A percentile compares a stretch with the other conserved stretches of the same genome.
These are phyloP conservation scores for Montipora capricornis DNA, from an alignment of 64 coral and sea anemone species.

Conservation along the genomic window DNA sequence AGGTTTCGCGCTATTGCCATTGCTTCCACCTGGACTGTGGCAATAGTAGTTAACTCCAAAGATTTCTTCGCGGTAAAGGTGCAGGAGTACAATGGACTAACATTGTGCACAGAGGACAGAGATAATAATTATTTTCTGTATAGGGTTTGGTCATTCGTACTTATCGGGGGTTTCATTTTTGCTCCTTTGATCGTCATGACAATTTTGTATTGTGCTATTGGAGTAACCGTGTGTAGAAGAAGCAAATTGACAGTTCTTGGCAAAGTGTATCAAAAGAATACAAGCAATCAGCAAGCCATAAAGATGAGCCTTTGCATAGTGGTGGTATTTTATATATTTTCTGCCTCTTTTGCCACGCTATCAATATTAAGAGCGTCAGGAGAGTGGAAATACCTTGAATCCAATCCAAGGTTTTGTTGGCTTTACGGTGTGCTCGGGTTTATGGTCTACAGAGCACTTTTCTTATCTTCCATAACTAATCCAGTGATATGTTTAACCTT, in stretches of 20 bases:
- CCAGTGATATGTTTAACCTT: not conserved
- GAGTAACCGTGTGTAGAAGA: not conserved
- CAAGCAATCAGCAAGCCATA: not conserved
- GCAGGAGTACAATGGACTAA: not conserved
- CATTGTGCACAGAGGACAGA: not conserved
- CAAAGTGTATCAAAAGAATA: not conserved
- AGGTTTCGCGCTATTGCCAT: not conserved
- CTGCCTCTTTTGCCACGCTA: not conserved
- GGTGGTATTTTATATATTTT: not conserved
- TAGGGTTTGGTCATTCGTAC: not conserved
- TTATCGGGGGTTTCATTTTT: not conserved
- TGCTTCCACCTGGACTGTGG: conserved; percentile 5
- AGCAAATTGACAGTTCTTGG: not conserved
- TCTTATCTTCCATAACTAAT: not conserved
- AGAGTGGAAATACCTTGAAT: no score
- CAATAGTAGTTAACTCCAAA: not conserved
- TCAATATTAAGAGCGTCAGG: not conserved
- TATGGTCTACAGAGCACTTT: accelerated
- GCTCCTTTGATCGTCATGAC: not conserved
- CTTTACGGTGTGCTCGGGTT: no score
- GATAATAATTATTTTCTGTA: not conserved
- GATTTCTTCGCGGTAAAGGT: conserved; percentile 4
- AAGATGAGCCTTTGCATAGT: not conserved
- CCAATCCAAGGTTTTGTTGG: not conserved
- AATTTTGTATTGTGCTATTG: not conserved